Evolutionary conservation across 2,113 vertebrate species (phyloP), one percentile per base, ranked within the genome.

Genomic region (Indicator maculatus): DNA sequence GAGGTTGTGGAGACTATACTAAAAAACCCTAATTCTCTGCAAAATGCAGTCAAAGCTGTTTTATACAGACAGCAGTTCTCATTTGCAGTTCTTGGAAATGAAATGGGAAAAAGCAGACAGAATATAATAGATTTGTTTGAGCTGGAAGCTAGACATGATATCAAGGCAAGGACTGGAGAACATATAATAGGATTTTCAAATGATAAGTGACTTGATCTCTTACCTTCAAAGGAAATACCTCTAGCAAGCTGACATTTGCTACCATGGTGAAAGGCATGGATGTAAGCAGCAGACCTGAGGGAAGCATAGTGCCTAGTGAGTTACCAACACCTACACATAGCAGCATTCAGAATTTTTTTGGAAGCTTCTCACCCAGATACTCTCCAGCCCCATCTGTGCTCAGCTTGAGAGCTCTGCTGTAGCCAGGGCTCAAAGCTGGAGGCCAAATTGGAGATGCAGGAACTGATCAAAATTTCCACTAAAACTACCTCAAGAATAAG

Each of bases 351-450:
- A 75, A 61, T 93, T 93, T 82, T 64, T 69, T 95, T 83, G 75
- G 90, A 89, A 96, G 72, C 76, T 80, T 93, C 82, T 95, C 88
- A 81, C 79, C 52, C 85, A 94, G 93, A 93, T 59, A 91, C 79
- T 77, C 86, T 93, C 79, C 65, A 93, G 58, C 44, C 88, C 85
- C 95, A 95, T 96, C 95, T 95, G 94, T 87, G 94, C 87, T 89
- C 91, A 94, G 91, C 52, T 89, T 93, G 89, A 96, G 85, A 96
- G 79, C 76, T 95, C 83, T 81, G 79, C 83, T 88, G 65, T 50
- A 93, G 95, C 88, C 93, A 94, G 91, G 82, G 89, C 94, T 95
- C 89, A 78, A 91, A 95, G 88, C 93, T 96, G 72, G 72, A 81
- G 91, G 76, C 91, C 96, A 97, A 91, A 94, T 78, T 88, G 76